A percentile compares a stretch with the other conserved stretches of the same genome.
Conservation (phyloP, 2,113 vertebrate genomes). For the Ochotona princeps region DNA sequence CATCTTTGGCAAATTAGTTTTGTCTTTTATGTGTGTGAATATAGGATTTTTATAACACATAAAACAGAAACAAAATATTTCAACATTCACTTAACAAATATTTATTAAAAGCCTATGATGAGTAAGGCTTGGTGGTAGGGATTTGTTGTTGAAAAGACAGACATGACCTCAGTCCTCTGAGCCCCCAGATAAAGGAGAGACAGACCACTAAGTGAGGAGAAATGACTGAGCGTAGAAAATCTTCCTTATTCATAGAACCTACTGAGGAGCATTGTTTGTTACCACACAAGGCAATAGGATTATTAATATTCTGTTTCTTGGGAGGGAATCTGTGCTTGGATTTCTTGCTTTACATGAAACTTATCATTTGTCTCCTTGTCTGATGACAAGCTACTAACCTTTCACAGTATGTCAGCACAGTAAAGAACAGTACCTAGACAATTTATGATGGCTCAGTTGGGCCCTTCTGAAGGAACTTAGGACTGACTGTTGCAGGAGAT, state of each 20-base stretch:
- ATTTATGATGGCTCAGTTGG: neutral
- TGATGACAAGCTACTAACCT: slow-evolving; percentile 2
- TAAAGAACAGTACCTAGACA: slow-evolving; percentile 19
- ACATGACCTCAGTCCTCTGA: neutral
- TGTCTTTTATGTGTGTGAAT: slow-evolving; percentile 24
- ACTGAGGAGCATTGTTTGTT: neutral
- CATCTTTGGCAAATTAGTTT: slow-evolving; percentile 23
- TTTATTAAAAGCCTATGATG: neutral
- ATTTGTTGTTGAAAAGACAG: neutral
- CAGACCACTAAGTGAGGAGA: neutral
- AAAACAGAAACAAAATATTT: slow-evolving; percentile 54
- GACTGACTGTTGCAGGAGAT: neutral
- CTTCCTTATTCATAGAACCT: slow-evolving; percentile 29
- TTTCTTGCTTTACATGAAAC: slow-evolving; percentile 14
- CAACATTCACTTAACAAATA: neutral
- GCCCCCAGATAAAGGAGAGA: neutral
- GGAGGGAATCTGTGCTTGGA: neutral
- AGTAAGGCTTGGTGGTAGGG: neutral
- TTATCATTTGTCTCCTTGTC: slow-evolving; percentile 24
- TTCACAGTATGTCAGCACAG: neutral
- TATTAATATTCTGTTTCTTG: slow-evolving; percentile 13
- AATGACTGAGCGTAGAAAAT: neutral
- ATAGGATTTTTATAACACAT: slow-evolving; percentile 4
- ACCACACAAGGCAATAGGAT: neutral
- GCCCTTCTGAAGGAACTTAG: slow-evolving; percentile 30